Evolutionary conservation across 2,888 invertebrate species (phyloP).

Genomic region (Lochmaea capreae): DNA sequence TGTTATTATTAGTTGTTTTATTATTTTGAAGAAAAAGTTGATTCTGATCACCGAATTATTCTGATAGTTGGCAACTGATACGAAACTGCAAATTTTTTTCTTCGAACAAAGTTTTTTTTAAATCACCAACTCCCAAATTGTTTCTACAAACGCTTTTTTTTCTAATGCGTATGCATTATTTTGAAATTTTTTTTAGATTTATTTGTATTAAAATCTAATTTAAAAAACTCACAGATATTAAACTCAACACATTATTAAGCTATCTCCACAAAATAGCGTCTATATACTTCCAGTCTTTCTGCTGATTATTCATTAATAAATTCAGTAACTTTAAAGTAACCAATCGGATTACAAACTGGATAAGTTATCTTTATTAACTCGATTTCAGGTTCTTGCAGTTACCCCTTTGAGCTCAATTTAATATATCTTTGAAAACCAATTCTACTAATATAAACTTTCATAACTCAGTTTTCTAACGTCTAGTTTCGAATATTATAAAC

Average conservation of each 20-base stretch:
- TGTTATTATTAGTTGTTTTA: no score
- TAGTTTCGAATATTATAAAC: background rate
- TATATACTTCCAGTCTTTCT: background rate
- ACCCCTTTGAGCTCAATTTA: slow-evolving; percentile 1
- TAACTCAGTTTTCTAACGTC: background rate
- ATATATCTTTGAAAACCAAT: slow-evolving; percentile 4
- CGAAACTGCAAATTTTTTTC: no score
- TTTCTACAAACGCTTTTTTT: no score
- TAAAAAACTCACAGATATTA: background rate
- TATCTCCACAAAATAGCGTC: background rate
- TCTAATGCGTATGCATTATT: no score
- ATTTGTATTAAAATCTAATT: no score
- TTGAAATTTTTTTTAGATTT: no score
- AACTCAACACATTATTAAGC: background rate
- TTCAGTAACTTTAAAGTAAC: slow-evolving; percentile 5
- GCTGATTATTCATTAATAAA: background rate
- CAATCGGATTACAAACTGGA: slow-evolving; percentile 5
- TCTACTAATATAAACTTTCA: slow-evolving; percentile 3
- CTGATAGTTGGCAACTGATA: no score
- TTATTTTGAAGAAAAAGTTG: no score
- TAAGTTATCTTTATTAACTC: slow-evolving; percentile 16
- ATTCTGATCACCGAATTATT: no score
- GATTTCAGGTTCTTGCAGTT: no score
- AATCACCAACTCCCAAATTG: no score
- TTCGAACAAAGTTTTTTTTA: no score